Evolutionary conservation across 2,888 invertebrate genomes (phyloP), one percentile per base, ranked within the genome.

Genomic region (Sarcophaga caerulescens): DNA sequence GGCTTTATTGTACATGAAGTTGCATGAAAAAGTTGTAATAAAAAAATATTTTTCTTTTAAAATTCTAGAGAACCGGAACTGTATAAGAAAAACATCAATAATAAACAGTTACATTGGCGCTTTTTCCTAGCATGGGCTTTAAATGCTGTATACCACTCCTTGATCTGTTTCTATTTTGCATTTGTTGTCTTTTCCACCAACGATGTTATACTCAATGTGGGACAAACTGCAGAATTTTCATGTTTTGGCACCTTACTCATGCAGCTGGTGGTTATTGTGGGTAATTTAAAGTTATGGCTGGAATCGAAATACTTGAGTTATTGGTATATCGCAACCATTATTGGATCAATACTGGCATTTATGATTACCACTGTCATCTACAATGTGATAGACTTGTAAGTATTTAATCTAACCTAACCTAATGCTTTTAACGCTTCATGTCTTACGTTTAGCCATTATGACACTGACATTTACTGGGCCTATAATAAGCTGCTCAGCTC

Each of bases 81-180:
- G 1, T 97, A 97, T 91, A 94, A 94, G 89, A 94, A 94, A 75
- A 95, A 95, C 84, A 93, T 91, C 3, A 93, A 93, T 84, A 97
- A 97, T 93, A 94, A 94, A 79, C 94, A 95, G 62, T 94, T 97
- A 91, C 94, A 95, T 0, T 94, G 94, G 94, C 89, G 90, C 0
- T 94, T 94, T 85, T 97, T 97, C 91, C 73, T 94, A 0, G 93
- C 93, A 73, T 97, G 97, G 96, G 93, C 94, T 21, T 2, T 93
- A 14, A 90, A 94, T 87, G 96, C 94, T 4, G 87, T 95, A 0
- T 96, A 96, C 94, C 96, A 97, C 90, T 94, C 95, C 0, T 83
- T 94, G 6, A 92, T 95, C n/a, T 94, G 95, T 57, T 96, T 95
- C 91, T 94, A 94, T 87, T 94, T 95, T 89, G 92, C 94, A 1